Base-by-base conservation (phyloP, 2,797 vertebrate genomes). In the Garrulus glandarius region DNA sequence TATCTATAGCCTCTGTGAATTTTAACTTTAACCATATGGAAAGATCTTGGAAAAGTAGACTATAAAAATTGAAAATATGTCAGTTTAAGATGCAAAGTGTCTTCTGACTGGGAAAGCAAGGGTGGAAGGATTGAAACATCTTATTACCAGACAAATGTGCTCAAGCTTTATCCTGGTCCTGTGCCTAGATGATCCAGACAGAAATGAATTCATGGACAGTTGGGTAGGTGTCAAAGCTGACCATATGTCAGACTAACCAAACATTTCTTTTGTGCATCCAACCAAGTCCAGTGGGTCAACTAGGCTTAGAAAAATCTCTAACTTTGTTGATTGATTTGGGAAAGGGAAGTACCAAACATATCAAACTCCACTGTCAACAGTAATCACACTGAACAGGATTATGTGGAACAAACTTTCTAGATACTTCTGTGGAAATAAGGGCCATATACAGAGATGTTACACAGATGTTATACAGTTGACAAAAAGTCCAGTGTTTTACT, bases 11-110 rank as follows among this genome's bases (percentile, higher is more conserved):
- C 63, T 79, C 59, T 70, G 34, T 69, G 83, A 86, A 92, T 96
- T 95, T 96, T 95, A 95, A 76, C 75, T 89, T 79, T 56, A 93
- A 87, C 84, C 93, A 96, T 96, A 96, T 93, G 93, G 94, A 94
- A 93, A 27, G 27, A 92, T 81, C 71, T 78, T 94, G 81, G 56
- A 90, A 89, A 90, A 89, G 56, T 70, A 95, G 79, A 80, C 64
- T 86, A 84, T 75, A 89, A 97, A 95, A 89, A 71, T 26, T 59
- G 75, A 88, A 95, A 83, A 90, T 82, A 84, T 93, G 70, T 74
- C 84, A 95, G 55, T 88, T 91, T 91, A 79, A 87, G 77, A 93
- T 93, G 49, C 68, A 91, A 77, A 90, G 47, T 87, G 29, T 82
- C 93, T 92, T 88, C 44, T 83, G 70, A 92, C 52, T 90, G 59